A percentile compares a stretch with the other conserved stretches of the same genome.
Conservation (phyloP, 1,140 invertebrate genomes). For the Heliothis virescens region DNA sequence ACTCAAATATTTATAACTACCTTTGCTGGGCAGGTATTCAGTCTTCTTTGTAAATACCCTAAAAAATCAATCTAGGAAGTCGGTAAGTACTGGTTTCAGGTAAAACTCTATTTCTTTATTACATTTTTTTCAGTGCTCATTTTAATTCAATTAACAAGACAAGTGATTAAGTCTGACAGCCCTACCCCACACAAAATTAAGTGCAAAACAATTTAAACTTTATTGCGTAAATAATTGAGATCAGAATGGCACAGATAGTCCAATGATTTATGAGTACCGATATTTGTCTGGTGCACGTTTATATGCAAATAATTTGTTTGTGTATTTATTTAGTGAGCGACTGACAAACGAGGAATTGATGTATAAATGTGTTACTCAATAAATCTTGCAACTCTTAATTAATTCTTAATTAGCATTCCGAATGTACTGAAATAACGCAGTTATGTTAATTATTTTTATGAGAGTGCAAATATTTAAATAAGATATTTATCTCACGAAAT, state of each 20-base stretch:
- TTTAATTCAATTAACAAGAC: too few relatives aligned
- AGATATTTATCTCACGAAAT: too few relatives aligned
- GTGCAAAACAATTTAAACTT: conserved; percentile 12
- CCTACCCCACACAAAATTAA: background rate
- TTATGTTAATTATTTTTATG: too few relatives aligned
- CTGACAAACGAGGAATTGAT: conserved; percentile 10
- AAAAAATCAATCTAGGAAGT: background rate
- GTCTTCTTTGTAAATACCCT: too few relatives aligned
- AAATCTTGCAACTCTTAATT: conserved; percentile 19
- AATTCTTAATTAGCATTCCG: background rate
- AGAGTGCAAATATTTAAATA: too few relatives aligned
- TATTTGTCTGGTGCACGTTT: conserved; percentile 32
- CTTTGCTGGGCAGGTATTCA: too few relatives aligned
- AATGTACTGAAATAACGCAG: too few relatives aligned
- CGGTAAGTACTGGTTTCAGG: background rate
- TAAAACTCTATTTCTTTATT: too few relatives aligned
- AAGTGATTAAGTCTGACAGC: background rate
- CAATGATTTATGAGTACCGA: conserved; percentile 16
- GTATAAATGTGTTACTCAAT: conserved; percentile 11
- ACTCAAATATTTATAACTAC: too few relatives aligned
- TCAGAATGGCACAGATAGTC: conserved; percentile 4
- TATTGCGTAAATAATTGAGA: conserved; percentile 1
- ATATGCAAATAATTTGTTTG: conserved; percentile 37
- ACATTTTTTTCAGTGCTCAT: too few relatives aligned
- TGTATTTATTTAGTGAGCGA: conserved; percentile 1